Conservation (phyloP, 2,888 invertebrate species). For the Leucophora obtusa region DNA sequence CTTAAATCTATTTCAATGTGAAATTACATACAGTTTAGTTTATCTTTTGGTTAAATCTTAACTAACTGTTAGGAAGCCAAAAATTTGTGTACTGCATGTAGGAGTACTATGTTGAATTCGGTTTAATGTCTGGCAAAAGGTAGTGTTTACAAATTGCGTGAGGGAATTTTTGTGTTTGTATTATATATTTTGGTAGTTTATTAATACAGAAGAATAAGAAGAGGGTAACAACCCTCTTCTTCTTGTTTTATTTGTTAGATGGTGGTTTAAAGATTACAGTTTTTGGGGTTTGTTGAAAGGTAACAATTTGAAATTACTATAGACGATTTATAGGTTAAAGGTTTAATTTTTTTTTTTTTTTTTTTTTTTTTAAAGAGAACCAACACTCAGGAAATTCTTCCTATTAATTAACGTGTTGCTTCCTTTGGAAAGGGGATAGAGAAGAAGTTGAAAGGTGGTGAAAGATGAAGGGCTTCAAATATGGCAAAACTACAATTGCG, state of each 20-base stretch:
- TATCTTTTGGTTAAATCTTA: conserved; percentile 52
- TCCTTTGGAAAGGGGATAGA: no score
- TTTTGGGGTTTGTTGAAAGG: not conserved
- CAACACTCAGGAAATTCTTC: no score
- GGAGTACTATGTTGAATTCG: not conserved
- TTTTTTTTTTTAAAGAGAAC: no score
- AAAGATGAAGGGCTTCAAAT: no score
- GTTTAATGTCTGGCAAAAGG: conserved; percentile 34
- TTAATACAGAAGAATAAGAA: not conserved
- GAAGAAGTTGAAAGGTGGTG: no score
- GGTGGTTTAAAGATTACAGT: not conserved
- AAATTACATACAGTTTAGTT: conserved; percentile 43
- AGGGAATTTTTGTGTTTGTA: conserved; percentile 28
- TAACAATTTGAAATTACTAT: not conserved
- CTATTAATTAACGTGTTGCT: no score
- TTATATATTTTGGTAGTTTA: not conserved
- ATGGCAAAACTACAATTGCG: no score
- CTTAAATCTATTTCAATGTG: conserved; percentile 69
- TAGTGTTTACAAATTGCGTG: conserved; percentile 54
- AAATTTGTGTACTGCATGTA: conserved; percentile 36
- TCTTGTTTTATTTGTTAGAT: not conserved
- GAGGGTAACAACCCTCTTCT: not conserved
- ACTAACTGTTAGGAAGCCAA: conserved; percentile 45
- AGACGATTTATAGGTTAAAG: not conserved
- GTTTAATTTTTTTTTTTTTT: no score